Conservation (phyloP, 2,797 vertebrate species). For the Discoglossus pictus region DNA sequence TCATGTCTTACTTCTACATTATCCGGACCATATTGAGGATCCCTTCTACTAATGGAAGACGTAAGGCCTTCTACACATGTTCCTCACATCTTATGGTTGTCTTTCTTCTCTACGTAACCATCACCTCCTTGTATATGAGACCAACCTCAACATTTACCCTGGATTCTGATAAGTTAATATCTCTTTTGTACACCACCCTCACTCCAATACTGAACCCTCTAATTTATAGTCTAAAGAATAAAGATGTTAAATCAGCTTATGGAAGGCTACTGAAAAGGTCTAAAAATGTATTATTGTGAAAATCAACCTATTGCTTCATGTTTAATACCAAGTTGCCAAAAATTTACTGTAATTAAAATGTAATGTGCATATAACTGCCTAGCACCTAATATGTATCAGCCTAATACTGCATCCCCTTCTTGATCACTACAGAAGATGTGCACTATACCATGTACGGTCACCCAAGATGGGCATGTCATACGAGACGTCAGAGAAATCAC, state of each 20-base stretch:
- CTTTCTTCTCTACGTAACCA: conserved; percentile 15
- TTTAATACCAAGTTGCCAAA: no score
- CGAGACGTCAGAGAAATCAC: no score
- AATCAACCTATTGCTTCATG: no score
- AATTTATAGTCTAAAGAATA: conserved; percentile 1
- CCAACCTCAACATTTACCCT: conserved; percentile 2
- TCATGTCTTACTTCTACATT: conserved; percentile 9
- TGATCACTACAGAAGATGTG: no score
- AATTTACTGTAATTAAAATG: no score
- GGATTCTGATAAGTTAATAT: conserved; percentile 8
- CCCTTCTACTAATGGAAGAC: not conserved
- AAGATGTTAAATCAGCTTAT: conserved; percentile 12
- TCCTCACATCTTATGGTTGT: conserved; percentile 29
- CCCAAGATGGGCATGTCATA: no score
- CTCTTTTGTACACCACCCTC: conserved; percentile 12
- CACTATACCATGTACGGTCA: no score
- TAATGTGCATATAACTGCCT: no score
- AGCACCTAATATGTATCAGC: no score
- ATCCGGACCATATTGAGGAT: conserved; percentile 29
- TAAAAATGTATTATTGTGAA: no score
- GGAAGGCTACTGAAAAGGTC: no score
- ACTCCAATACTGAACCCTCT: conserved; percentile 21
- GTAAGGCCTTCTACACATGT: conserved; percentile 28
- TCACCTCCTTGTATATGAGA: conserved; percentile 6
- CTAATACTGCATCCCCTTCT: no score